These are phyloP conservation scores for Acomys russatus DNA, from an alignment of 2,797 vertebrate genomes.

Conservation along the genomic window DNA sequence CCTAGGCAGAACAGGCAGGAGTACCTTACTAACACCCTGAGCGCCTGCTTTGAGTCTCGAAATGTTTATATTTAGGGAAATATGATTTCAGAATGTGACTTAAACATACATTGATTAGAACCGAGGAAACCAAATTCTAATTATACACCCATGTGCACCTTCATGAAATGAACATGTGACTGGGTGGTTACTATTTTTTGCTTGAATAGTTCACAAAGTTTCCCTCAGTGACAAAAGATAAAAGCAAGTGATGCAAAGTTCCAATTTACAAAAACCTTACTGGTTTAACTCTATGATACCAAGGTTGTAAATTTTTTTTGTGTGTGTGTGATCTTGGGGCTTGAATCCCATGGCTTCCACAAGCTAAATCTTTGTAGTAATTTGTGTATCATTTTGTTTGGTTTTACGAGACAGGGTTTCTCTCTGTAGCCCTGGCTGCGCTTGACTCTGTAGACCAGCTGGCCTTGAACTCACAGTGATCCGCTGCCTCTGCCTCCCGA, in stretches of 20 bases:
- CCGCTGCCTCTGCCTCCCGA: too few relatives aligned
- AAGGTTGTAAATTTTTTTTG: background rate
- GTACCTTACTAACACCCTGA: background rate
- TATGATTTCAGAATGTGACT: background rate
- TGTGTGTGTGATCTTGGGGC: background rate
- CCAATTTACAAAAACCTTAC: background rate
- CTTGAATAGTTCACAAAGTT: background rate
- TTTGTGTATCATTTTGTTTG: background rate
- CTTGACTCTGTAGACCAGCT: too few relatives aligned
- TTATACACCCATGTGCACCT: background rate
- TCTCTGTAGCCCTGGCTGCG: too few relatives aligned
- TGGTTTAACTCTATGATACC: background rate
- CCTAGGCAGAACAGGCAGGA: background rate
- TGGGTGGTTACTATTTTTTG: background rate
- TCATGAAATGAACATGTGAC: background rate
- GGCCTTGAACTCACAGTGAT: too few relatives aligned
- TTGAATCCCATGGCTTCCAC: background rate
- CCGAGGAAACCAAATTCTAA: constrained; percentile 19
- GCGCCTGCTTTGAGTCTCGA: background rate
- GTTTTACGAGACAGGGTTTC: too few relatives aligned
- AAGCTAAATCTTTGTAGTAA: background rate
- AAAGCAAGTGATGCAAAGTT: constrained; percentile 35
- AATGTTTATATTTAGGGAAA: constrained; percentile 39
- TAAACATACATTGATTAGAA: constrained; percentile 33
- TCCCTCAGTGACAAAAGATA: constrained; percentile 14